Base-by-base conservation (phyloP, 2,888 invertebrate genomes). In the Schizotus pectinicornis region DNA sequence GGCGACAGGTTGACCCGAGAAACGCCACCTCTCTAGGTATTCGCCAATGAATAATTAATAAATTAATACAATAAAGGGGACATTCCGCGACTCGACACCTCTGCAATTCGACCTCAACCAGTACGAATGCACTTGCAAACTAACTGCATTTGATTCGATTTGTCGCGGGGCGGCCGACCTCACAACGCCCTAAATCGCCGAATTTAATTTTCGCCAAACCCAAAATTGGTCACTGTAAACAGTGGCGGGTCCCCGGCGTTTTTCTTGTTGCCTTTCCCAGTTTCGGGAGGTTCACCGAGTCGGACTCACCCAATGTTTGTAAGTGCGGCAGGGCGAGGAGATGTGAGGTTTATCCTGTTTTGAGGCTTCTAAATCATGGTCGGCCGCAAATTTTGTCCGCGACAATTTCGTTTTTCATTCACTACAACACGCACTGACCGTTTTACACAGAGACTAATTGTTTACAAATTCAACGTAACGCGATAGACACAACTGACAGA, bases 401-500 rank as follows among this genome's bases (percentile, higher is more conserved):
- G n/a, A 13, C 9, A 13, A 30, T 11, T 42, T 14, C 30, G 33
- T 51, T 14, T 42, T 51, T 51, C 43, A 51, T 42, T 51, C 51
- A 51, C 42, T 31, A 43, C 43, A 34, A 33, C 7, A 22, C 34
- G 8, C 12, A 45, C 33, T 45, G 32, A 45, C n/a, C 12, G 22
- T 48, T 47, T 13, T 35, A 31, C 32, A 46, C 30, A 9, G 33
- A 32, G 31, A 7, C 37, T 55, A 59, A 56, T 45, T 61, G 58
- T 61, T 59, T 59, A 61, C 61, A 54, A 61, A 58, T 46, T 31
- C 33, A 47, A 55, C 53, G 37, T 31, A 54, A 48, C 53, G 54
- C 41, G 47, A 56, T 47, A 43, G 53, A 22, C 49, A 53, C 46
- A 59, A 62, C 62, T 62, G 62, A 62, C 62, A 62, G 58, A 59